phyloP scores from a whole-genome alignment of 2,888 invertebrate species.

The Oligia latruncula region DNA sequence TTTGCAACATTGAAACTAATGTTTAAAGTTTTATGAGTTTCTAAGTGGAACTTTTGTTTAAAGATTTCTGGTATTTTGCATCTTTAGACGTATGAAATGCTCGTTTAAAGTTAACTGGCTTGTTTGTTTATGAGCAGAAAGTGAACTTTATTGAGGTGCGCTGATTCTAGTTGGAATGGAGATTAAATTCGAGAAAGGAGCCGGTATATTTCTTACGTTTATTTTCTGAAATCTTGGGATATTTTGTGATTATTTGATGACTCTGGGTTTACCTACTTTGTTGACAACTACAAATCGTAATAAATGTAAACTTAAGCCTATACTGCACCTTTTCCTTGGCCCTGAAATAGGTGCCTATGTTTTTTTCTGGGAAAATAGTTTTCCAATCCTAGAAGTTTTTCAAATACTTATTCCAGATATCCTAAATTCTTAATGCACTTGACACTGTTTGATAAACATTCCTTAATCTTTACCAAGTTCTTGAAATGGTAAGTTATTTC shows the following conservation, averaged over 20 bases:
- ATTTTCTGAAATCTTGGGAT: not conserved
- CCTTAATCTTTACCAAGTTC: constrained; percentile 25
- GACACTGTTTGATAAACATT: constrained; percentile 30
- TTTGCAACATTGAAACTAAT: constrained; percentile 50
- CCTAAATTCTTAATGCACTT: constrained; percentile 14
- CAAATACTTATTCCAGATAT: too few relatives aligned
- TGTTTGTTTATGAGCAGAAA: constrained; percentile 6
- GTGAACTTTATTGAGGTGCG: not conserved
- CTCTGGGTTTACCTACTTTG: not conserved
- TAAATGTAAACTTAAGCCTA: not conserved
- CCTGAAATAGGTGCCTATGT: too few relatives aligned
- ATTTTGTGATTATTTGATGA: not conserved
- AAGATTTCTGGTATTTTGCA: constrained; percentile 41
- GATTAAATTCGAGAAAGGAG: not conserved
- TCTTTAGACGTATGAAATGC: constrained; percentile 6
- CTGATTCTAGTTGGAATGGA: not conserved
- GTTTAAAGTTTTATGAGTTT: constrained; percentile 36
- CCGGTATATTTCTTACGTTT: not conserved
- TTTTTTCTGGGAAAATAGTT: not conserved
- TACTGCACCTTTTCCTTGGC: not conserved
- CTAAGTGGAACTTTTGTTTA: constrained; percentile 28
- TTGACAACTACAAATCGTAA: too few relatives aligned
- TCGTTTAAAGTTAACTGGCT: constrained; percentile 5
- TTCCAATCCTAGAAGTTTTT: not conserved
- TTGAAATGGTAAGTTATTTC: constrained; percentile 18